Conservation (phyloP, 2,797 vertebrate species). For the Gallirallus australis region DNA sequence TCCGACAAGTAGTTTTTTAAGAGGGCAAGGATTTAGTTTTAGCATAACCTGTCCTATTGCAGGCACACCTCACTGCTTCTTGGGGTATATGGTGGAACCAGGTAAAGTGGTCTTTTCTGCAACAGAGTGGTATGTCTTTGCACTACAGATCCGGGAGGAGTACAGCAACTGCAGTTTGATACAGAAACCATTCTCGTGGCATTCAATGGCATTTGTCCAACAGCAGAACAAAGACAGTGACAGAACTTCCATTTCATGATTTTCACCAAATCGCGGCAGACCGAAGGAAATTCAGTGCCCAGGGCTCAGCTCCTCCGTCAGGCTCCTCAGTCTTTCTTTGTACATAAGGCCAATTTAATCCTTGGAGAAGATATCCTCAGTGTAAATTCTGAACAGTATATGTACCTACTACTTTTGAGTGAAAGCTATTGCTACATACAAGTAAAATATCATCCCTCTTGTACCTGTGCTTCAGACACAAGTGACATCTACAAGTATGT, state of each 20-base stretch:
- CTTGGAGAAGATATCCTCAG: background rate
- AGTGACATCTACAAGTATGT: background rate
- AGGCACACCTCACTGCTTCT: background rate
- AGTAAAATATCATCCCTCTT: background rate
- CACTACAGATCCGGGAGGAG: background rate
- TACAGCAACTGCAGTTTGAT: background rate
- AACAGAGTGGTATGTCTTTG: background rate
- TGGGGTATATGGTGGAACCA: background rate
- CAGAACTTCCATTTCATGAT: background rate
- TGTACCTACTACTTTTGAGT: background rate
- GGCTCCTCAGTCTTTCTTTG: background rate
- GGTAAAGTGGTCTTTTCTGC: background rate
- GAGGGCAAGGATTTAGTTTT: background rate
- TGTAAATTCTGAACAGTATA: background rate
- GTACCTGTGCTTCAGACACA: background rate
- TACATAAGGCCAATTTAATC: background rate
- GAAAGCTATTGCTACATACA: background rate
- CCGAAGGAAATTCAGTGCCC: background rate
- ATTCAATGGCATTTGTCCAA: slow-evolving; percentile 25
- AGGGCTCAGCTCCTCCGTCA: background rate
- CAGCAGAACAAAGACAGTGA: slow-evolving; percentile 44
- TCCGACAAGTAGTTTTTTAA: background rate
- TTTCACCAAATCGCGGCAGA: background rate
- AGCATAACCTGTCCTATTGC: background rate
- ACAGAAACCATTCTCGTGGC: background rate